Evolutionary conservation across 2,113 vertebrate species (phyloP).

Genomic region (Melanerpes aurifrons): DNA sequence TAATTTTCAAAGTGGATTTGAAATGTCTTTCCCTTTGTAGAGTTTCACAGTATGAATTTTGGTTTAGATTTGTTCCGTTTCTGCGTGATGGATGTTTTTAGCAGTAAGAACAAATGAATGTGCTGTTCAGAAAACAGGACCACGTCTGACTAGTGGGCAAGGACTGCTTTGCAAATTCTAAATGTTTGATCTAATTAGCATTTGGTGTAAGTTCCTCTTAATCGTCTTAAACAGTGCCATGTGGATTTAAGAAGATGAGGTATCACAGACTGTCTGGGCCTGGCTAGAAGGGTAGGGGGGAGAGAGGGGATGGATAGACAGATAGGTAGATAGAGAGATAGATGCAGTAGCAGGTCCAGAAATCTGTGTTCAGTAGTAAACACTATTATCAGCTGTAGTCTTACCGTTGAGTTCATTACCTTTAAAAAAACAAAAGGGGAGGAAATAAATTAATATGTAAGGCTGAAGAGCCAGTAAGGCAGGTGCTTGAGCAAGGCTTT

Average conservation of each 20-base stretch:
- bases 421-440: not conserved
- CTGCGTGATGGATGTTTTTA: not conserved
- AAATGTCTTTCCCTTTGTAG: not conserved
- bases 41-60: not conserved
- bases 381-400: not conserved
- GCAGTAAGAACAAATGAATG: not conserved
- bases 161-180: not conserved
- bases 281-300: not conserved
- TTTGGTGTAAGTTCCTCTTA: slow-evolving; percentile 2
- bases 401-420: not conserved
- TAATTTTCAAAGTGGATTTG: not conserved
- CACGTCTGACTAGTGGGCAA: not conserved
- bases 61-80: not conserved
- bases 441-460: not conserved
- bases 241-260: not conserved
- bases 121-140: not conserved
- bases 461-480: slow-evolving; percentile 39
- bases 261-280: not conserved
- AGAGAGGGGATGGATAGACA: not conserved
- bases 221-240: not conserved
- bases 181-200: not conserved
- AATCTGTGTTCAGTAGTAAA: not conserved
- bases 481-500: slow-evolving; percentile 23
- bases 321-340: not conserved
- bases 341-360: slow-evolving; percentile 37